Base-by-base conservation (phyloP, 2,797 vertebrate species). In the Enteromius paludinosus region DNA sequence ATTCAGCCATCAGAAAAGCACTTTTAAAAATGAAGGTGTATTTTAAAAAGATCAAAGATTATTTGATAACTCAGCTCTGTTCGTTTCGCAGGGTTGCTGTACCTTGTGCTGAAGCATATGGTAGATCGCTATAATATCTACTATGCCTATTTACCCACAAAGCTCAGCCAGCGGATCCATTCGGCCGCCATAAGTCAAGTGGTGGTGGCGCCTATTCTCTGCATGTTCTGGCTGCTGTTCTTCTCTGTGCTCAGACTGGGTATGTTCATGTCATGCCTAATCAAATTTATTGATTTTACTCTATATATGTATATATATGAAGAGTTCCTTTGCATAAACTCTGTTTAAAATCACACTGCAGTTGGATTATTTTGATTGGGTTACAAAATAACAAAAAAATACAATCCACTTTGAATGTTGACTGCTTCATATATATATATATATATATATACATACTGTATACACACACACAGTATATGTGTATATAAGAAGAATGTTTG, bases 71-170 rank as follows among this genome's bases (percentile, higher is more conserved):
- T 62, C 9, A 61, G 18, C 59, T 83, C 23, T 80, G 10, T 49
- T 52, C 17, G 28, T 71, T 76, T 78, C n/a, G 38, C 83, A 99
- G 98, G 98, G 62, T 91, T 99, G 76, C 91, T 99, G 12, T 99
- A 99, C 85, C 91, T 97, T 88, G 94, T 97, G 85, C 93, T 99
- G 89, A 99, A 99, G 89, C 98, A 99, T 90, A 89, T 98, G 95
- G 97, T 98, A 0, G 98, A 99, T 91, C 94, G 98, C 35, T 99
- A 98, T 84, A 99, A 99, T 89, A 98, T 99, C 89, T 99, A 99
- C 93, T 99, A 98, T 0, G 96, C 97, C 83, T 99, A 97, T 5
- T 92, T 97, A 17, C 98, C 98, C 86, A 98, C 97, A 89, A 98
- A 97, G 78, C 95, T 99, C 84, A 99, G 93, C 87, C 96, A 97